Conservation (phyloP, 2,888 invertebrate genomes). For the Melanophora roralis region DNA sequence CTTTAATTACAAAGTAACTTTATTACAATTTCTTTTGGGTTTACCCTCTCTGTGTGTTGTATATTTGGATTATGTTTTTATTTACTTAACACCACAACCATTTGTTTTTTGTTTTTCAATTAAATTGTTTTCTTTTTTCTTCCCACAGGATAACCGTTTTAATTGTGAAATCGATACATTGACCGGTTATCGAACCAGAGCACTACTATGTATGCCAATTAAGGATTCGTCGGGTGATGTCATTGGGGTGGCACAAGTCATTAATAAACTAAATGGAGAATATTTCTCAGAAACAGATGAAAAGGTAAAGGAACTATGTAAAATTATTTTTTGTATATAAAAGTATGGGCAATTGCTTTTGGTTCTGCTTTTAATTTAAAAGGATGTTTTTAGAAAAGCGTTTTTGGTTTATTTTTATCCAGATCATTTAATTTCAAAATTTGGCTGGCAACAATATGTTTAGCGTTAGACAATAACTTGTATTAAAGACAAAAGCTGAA, state of each 20-base stretch:
- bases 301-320: constrained; percentile 74
- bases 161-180: constrained; percentile 95
- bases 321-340: background rate
- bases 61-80: background rate
- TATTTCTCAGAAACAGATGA: constrained; percentile 93
- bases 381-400: background rate
- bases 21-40: background rate
- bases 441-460: background rate
- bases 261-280: constrained; percentile 91
- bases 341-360: background rate
- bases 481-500: too few species aligned
- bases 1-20: background rate
- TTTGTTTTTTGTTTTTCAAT: constrained; percentile 2
- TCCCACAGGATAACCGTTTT: constrained; percentile 87
- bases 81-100: background rate
- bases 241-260: constrained; percentile 97
- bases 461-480: constrained; percentile 17
- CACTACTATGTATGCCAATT: constrained; percentile 96
- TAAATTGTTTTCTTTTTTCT: constrained; percentile 31
- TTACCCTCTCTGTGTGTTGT: background rate
- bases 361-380: background rate
- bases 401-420: background rate
- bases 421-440: too few species aligned
- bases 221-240: constrained; percentile 96
- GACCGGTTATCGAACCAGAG: constrained; percentile 95